A percentile compares a stretch with the other conserved stretches of the same genome.
phyloP scores from a whole-genome alignment of 2,888 invertebrate genomes.

The Archaeoteleia sp. region DNA sequence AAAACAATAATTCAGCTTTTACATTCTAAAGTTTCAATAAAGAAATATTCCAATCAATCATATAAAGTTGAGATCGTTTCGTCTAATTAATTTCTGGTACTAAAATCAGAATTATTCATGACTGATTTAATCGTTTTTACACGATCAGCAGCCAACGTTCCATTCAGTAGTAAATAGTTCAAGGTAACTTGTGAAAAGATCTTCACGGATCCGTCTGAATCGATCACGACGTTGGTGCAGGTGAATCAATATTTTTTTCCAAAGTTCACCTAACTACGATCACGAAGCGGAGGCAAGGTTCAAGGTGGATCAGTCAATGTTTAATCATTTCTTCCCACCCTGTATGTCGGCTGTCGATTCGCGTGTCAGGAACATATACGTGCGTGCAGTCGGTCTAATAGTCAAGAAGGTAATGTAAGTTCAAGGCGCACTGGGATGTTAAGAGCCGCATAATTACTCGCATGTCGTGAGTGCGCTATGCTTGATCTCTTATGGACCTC shows the following conservation, averaged over 20 bases:
- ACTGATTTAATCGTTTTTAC: too few species aligned
- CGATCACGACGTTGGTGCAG: conserved; percentile 23
- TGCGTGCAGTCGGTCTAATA: conserved; percentile 41
- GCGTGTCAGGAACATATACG: conserved; percentile 60
- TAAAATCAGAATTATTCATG: too few species aligned
- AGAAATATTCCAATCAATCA: too few species aligned
- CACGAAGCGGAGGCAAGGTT: conserved; percentile 61
- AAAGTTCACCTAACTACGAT: conserved; percentile 34
- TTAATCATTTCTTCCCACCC: conserved; percentile 57
- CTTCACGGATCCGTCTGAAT: conserved; percentile 18
- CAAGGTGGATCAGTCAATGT: conserved; percentile 65
- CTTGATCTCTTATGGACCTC: conserved; percentile 28
- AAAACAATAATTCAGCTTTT: too few species aligned
- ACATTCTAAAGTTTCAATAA: too few species aligned
- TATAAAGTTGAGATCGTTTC: too few species aligned
- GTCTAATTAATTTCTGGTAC: too few species aligned
- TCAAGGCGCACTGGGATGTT: conserved; percentile 44
- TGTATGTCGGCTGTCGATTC: conserved; percentile 58
- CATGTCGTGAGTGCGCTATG: conserved; percentile 18
- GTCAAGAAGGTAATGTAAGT: conserved; percentile 41
- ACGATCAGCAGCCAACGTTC: conserved; percentile 21
- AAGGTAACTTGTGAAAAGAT: conserved; percentile 50
- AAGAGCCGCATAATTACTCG: conserved; percentile 44
- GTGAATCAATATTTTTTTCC: conserved; percentile 46
- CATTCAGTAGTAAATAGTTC: conserved; percentile 60